A percentile compares a stretch with the other conserved stretches of the same genome.
phyloP scores from a whole-genome alignment of 2,113 vertebrate genomes.

The Polyodon spathula region DNA sequence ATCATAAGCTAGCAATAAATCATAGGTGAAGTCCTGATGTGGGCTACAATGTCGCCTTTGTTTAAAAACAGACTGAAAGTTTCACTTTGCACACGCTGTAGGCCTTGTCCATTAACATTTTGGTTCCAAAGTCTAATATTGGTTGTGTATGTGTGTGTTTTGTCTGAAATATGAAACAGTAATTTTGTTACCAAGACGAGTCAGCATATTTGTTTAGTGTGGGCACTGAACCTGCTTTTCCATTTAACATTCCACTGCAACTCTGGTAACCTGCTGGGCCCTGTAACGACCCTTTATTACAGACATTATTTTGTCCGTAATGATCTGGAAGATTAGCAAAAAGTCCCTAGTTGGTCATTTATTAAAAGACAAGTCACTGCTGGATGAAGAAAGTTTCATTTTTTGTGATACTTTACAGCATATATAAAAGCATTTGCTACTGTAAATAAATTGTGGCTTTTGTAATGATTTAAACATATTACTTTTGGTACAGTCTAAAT shows the following conservation, averaged over 20 bases:
- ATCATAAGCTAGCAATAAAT: conserved; percentile 4
- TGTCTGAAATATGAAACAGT: neutral
- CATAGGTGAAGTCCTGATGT: conserved; percentile 6
- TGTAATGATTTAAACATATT: neutral
- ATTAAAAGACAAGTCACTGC: neutral
- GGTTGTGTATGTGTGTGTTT: neutral
- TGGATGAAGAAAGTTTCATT: neutral
- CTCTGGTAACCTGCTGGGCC: neutral
- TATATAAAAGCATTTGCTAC: neutral
- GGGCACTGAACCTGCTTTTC: neutral
- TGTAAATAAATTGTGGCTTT: neutral
- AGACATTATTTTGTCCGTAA: neutral
- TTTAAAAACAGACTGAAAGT: too few species aligned
- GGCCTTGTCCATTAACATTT: neutral
- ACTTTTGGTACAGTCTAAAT: neutral
- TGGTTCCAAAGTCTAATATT: neutral
- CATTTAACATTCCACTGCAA: conserved; percentile 2
- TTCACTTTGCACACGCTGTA: too few species aligned
- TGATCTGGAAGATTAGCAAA: neutral
- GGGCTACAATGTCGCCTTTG: neutral
- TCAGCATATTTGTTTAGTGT: neutral
- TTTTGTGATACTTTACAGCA: neutral
- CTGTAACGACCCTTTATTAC: neutral
- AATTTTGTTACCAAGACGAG: neutral
- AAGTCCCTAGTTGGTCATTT: neutral